Conservation (phyloP, 2,797 vertebrate species). For the Hafferia zeledoni region DNA sequence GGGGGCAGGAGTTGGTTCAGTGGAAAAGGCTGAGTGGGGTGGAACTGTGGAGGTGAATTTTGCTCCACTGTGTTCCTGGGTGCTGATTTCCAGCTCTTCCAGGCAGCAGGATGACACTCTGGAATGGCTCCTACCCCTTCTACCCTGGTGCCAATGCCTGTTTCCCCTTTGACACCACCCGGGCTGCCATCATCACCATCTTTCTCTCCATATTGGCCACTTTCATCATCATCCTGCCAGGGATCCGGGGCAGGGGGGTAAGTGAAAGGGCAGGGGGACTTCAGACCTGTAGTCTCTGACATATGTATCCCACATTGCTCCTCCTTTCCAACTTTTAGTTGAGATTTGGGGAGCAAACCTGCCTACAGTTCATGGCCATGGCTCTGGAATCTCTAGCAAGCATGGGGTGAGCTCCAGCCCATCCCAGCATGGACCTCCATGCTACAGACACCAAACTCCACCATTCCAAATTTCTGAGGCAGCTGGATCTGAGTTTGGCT, state of each 20-base stretch:
- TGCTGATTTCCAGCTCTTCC: not conserved
- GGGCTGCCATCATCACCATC: conserved; percentile 81
- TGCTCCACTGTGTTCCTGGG: accelerated
- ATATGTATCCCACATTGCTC: not conserved
- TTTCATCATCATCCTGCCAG: conserved; percentile 89
- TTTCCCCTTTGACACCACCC: conserved; percentile 82
- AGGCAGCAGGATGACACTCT: conserved; percentile 82
- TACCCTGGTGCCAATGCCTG: conserved; percentile 80
- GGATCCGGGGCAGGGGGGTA: conserved; percentile 91
- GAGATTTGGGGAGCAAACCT: not conserved
- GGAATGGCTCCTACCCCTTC: conserved; percentile 89
- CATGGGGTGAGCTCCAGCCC: not conserved
- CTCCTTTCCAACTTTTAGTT: not conserved
- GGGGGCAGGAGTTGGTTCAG: not conserved
- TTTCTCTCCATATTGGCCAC: conserved; percentile 81
- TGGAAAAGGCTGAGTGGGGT: not conserved
- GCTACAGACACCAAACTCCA: not conserved
- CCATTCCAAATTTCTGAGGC: not conserved
- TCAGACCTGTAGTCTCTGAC: not conserved
- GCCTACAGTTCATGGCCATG: not conserved
- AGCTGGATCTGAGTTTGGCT: not conserved
- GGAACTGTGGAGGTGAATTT: not conserved
- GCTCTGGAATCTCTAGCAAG: not conserved
- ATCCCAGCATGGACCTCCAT: not conserved
- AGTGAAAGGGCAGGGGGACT: conserved; percentile 54